A percentile compares a stretch with the other conserved stretches of the same genome.
Evolutionary conservation across 2,113 vertebrate genomes (phyloP).

Genomic region (Peromyscus leucopus): DNA sequence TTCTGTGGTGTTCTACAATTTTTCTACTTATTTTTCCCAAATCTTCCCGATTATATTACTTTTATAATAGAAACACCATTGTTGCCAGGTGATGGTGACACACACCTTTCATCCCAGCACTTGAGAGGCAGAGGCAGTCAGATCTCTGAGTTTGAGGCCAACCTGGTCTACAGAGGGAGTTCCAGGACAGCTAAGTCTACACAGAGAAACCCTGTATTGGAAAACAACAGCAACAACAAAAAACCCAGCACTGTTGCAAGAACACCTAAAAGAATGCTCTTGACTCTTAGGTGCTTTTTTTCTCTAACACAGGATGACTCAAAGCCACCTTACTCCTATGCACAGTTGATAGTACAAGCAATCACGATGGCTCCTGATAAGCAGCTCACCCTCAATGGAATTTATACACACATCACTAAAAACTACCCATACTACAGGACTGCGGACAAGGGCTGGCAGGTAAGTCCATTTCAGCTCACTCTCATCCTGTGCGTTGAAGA

Average conservation of each 20-base stretch:
- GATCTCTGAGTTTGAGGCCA: background rate
- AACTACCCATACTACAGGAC: constrained; percentile 98
- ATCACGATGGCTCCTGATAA: constrained; percentile 98
- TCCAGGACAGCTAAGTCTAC: background rate
- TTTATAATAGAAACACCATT: background rate
- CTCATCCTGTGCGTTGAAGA: accelerated
- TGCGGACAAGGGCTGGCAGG: constrained; percentile 99
- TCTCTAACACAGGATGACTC: constrained; percentile 92
- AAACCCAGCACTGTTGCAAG: background rate
- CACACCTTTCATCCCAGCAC: background rate
- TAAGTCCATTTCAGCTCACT: constrained; percentile 73
- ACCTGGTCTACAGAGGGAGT: too few relatives aligned
- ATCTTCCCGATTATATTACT: background rate
- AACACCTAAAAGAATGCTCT: background rate
- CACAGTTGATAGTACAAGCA: constrained; percentile 97
- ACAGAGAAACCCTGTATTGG: background rate
- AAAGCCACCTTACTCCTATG: constrained; percentile 98
- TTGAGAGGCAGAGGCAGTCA: background rate
- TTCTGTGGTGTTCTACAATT: constrained; percentile 15
- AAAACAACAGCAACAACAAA: background rate
- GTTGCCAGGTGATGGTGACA: background rate
- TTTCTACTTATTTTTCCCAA: background rate
- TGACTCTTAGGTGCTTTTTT: background rate
- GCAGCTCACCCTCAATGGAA: constrained; percentile 97
- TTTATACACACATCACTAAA: constrained; percentile 99